phyloP scores from a whole-genome alignment of 2,113 vertebrate genomes.

The Zootoca vivipara region DNA sequence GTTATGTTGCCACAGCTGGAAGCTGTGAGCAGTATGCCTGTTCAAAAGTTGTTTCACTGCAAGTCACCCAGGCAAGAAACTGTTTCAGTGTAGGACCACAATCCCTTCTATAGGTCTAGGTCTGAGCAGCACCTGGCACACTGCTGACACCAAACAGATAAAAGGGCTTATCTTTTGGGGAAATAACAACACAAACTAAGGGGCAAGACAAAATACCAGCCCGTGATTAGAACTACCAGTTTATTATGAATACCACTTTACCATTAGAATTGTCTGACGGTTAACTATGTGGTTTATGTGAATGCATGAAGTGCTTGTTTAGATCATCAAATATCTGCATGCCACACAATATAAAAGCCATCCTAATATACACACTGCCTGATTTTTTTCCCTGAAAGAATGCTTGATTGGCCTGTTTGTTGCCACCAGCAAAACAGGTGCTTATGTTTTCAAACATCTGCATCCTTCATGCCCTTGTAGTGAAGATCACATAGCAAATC shows the following conservation, averaged over 20 bases:
- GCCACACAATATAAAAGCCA: background rate
- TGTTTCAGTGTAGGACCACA: background rate
- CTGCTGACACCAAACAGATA: background rate
- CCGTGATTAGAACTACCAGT: background rate
- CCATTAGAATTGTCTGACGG: background rate
- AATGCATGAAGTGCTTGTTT: background rate
- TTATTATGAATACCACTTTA: background rate
- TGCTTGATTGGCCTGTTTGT: background rate
- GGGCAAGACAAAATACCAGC: background rate
- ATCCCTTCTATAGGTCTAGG: background rate
- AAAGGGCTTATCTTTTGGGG: background rate
- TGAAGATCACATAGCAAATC: background rate
- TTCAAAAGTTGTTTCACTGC: background rate
- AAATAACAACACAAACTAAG: background rate
- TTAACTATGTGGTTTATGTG: background rate
- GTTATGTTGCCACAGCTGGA: too few species aligned
- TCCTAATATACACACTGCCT: background rate
- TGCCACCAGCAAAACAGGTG: background rate
- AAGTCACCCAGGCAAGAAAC: background rate
- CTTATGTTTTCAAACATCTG: background rate
- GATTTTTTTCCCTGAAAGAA: background rate
- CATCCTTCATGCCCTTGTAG: background rate
- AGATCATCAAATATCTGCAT: background rate
- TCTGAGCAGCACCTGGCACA: too few species aligned
- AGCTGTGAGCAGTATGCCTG: background rate